Conservation (phyloP, 2,113 vertebrate genomes). For the Leptocoma aspasia region DNA sequence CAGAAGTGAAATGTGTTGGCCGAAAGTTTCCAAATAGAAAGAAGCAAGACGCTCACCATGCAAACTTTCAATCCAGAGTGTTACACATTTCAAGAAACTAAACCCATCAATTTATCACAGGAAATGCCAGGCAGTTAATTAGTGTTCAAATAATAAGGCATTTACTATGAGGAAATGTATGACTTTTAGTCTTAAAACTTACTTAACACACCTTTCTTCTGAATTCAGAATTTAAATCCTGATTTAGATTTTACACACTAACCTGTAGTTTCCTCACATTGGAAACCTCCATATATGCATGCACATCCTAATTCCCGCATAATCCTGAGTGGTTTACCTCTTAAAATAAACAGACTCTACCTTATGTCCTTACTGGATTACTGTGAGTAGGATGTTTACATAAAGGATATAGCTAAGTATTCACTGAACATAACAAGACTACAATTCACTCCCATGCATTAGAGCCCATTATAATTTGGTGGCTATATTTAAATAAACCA, state of each 20-base stretch:
- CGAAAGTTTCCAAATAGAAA: background rate
- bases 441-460: conserved; percentile 42
- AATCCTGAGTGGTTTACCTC: conserved; percentile 55
- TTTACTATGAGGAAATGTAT: background rate
- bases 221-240: background rate
- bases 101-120: background rate
- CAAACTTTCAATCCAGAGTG: background rate
- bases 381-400: conserved; percentile 67
- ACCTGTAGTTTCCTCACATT: background rate
- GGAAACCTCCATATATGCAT: conserved; percentile 11
- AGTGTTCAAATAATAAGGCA: background rate
- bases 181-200: background rate
- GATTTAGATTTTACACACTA: background rate
- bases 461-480: conserved; percentile 47
- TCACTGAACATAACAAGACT: conserved; percentile 42
- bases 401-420: conserved; percentile 57
- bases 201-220: background rate
- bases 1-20: background rate
- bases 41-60: background rate
- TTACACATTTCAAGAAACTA: background rate
- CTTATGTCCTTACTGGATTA: conserved; percentile 61
- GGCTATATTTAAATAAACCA: conserved; percentile 54
- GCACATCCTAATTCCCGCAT: conserved; percentile 36
- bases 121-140: background rate
- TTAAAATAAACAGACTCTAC: conserved; percentile 63